phyloP scores from a whole-genome alignment of 2,797 vertebrate species.

The Rousettus madagascariensis region DNA sequence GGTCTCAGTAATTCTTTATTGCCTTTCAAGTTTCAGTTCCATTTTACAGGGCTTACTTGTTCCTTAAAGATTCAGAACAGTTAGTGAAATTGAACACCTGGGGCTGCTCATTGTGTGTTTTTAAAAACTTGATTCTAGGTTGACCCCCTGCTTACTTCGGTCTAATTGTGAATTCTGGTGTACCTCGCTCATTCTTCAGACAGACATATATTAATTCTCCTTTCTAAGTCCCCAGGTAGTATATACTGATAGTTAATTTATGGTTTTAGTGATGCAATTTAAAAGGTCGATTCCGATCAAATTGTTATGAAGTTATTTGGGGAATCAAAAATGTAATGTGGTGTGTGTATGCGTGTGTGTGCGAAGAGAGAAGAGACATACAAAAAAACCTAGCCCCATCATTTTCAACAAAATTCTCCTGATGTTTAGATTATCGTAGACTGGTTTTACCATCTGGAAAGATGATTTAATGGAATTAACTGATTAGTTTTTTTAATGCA shows the following conservation, averaged over 20 bases:
- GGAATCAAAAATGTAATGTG: neutral
- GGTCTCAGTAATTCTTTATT: constrained; percentile 67
- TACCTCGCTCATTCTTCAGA: constrained; percentile 48
- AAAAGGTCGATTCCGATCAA: constrained; percentile 16
- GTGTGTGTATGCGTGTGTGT: neutral
- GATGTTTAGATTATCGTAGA: neutral
- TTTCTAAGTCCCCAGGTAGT: constrained; percentile 36
- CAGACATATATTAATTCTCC: constrained; percentile 48
- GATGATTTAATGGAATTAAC: neutral
- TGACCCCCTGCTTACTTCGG: constrained; percentile 58
- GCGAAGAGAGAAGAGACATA: neutral
- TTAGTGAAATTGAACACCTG: constrained; percentile 67
- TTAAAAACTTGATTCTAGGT: neutral
- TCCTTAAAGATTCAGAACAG: constrained; percentile 73
- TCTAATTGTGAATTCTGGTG: constrained; percentile 60
- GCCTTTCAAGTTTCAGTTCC: constrained; percentile 74
- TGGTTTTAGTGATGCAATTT: constrained; percentile 23
- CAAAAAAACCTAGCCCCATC: neutral
- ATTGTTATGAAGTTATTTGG: constrained; percentile 17
- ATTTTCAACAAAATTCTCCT: constrained; percentile 24
- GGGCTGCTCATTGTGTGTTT: constrained; percentile 8
- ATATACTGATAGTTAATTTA: neutral
- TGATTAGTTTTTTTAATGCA: neutral
- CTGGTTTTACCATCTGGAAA: neutral
- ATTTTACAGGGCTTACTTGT: constrained; percentile 70